A percentile compares a stretch with the other conserved stretches of the same genome.
These are phyloP conservation scores for Aethina tumida DNA, from an alignment of 1,140 invertebrate species.

Conservation along the genomic window DNA sequence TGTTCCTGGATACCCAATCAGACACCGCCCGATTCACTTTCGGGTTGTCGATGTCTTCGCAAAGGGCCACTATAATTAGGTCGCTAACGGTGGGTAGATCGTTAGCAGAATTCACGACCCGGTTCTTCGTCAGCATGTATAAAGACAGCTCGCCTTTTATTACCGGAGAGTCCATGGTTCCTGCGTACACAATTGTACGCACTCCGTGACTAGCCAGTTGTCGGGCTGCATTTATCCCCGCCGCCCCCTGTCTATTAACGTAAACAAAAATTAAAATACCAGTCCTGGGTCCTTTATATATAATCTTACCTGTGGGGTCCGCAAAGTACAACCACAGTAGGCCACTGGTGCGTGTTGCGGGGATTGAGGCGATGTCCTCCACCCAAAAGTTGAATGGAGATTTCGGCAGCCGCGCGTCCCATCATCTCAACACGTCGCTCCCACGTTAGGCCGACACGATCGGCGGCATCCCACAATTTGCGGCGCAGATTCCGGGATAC, in stretches of 20 bases:
- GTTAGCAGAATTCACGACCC: slow-evolving; percentile 39
- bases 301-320: slow-evolving; percentile 47
- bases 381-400: slow-evolving; percentile 66
- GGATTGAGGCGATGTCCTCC: slow-evolving; percentile 64
- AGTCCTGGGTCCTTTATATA: neutral
- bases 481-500: slow-evolving; percentile 55
- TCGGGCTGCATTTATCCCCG: slow-evolving; percentile 65
- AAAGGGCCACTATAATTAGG: slow-evolving; percentile 58
- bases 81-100: slow-evolving; percentile 54
- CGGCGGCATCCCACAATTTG: slow-evolving; percentile 54
- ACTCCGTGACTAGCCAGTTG: slow-evolving; percentile 76
- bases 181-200: slow-evolving; percentile 54
- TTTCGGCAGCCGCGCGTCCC: slow-evolving; percentile 66
- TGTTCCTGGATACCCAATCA: slow-evolving; percentile 59
- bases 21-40: slow-evolving; percentile 36
- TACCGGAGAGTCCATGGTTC: slow-evolving; percentile 17
- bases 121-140: slow-evolving; percentile 51
- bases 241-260: slow-evolving; percentile 48
- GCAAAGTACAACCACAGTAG: slow-evolving; percentile 65
- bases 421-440: slow-evolving; percentile 63
- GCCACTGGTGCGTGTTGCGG: slow-evolving; percentile 72
- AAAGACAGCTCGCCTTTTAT: slow-evolving; percentile 47
- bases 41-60: slow-evolving; percentile 37
- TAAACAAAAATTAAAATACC: slow-evolving; percentile 6
- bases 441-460: slow-evolving; percentile 53